A percentile compares a stretch with the other conserved stretches of the same genome.
Evolutionary conservation across 2,113 vertebrate genomes (phyloP).

Genomic region (Anseranas semipalmata): DNA sequence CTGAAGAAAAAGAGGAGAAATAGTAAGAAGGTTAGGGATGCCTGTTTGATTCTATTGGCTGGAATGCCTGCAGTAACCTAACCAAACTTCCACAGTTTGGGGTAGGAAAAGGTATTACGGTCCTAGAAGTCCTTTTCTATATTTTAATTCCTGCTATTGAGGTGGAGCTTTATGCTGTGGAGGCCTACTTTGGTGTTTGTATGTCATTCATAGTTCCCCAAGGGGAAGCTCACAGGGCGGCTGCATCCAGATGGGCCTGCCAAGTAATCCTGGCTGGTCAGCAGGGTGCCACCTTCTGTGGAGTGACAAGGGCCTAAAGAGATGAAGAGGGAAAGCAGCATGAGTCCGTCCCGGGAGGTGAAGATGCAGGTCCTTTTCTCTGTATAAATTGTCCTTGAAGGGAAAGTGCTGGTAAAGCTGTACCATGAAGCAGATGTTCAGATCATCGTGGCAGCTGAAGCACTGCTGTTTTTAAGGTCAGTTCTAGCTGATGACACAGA

Average conservation of each 20-base stretch:
- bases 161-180: not conserved
- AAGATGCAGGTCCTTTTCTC: conserved; percentile 29
- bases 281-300: conserved; percentile 38
- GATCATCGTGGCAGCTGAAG: not conserved
- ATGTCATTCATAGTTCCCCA: conserved; percentile 22
- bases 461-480: not conserved
- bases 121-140: not conserved
- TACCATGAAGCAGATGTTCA: not conserved
- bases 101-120: not conserved
- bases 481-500: not conserved
- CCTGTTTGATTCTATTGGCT: not conserved
- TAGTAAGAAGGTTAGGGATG: too few relatives aligned
- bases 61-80: not conserved
- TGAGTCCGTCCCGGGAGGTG: conserved; percentile 25
- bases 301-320: conserved; percentile 48
- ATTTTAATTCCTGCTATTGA: conserved; percentile 1
- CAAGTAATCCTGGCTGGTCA: conserved; percentile 38
- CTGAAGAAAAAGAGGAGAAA: not conserved
- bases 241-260: conserved; percentile 56
- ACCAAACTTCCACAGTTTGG: not conserved
- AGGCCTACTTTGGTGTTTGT: conserved; percentile 35
- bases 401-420: not conserved
- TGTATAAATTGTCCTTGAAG: conserved; percentile 52
- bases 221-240: conserved; percentile 28
- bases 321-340: conserved; percentile 38